A percentile compares a stretch with the other conserved stretches of the same genome.
Evolutionary conservation across 2,797 vertebrate species (phyloP).

Genomic region (Nothura maculosa): DNA sequence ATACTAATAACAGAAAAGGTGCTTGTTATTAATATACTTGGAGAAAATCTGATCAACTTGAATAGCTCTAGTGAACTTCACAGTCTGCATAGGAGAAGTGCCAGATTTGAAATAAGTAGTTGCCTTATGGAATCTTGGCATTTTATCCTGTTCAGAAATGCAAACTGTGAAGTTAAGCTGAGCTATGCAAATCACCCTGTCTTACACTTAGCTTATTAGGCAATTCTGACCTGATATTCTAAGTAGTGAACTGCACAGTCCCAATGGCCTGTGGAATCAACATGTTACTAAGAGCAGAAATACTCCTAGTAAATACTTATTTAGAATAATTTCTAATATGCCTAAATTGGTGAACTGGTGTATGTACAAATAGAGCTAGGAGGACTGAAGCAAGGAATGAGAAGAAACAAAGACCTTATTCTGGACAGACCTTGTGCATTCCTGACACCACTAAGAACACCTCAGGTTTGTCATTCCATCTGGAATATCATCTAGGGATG

Average conservation of each 20-base stretch:
- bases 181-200: constrained; percentile 63
- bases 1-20: constrained; percentile 2
- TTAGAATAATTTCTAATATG: constrained; percentile 38
- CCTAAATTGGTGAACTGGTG: constrained; percentile 8
- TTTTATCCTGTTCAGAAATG: constrained; percentile 67
- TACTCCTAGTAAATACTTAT: neutral
- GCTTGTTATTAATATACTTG: constrained; percentile 20
- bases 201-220: constrained; percentile 58
- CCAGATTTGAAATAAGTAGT: constrained; percentile 66
- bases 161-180: constrained; percentile 65
- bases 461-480: neutral
- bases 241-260: constrained; percentile 30
- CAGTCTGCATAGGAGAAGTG: constrained; percentile 66
- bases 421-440: neutral
- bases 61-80: constrained; percentile 53
- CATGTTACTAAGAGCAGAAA: constrained; percentile 11
- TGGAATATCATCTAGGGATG: constrained; percentile 28
- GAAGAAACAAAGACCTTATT: neutral
- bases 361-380: constrained; percentile 17
- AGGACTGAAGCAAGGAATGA: neutral
- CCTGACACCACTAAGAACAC: neutral
- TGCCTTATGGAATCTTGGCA: constrained; percentile 69
- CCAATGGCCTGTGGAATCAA: constrained; percentile 17
- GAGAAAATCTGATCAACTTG: neutral
- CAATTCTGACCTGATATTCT: constrained; percentile 48